A percentile compares a stretch with the other conserved stretches of the same genome.
Conservation (phyloP, 2,888 invertebrate genomes). For the Erannis defoliaria region DNA sequence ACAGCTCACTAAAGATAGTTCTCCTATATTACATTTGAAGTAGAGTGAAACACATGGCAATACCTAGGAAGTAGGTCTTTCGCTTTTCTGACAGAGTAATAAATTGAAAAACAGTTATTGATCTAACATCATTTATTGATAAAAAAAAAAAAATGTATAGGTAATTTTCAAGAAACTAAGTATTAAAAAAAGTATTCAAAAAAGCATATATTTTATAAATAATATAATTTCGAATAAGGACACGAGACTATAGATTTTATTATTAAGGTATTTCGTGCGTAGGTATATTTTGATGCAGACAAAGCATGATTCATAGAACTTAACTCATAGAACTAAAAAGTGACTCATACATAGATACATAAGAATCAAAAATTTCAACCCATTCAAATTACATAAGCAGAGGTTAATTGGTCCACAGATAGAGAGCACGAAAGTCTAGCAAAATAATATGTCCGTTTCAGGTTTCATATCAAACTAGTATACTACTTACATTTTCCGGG, state of each 20-base stretch:
- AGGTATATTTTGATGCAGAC: neutral
- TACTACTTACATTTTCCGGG: neutral
- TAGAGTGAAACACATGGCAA: too few species aligned
- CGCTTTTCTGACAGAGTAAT: neutral
- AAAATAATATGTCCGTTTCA: conserved; percentile 14
- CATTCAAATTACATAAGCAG: conserved; percentile 17
- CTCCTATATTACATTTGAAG: too few species aligned
- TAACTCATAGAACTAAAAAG: conserved; percentile 3
- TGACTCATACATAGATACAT: too few species aligned
- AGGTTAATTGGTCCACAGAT: conserved; percentile 4
- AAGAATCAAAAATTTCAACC: neutral
- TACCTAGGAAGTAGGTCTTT: too few species aligned
- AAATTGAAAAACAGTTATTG: neutral
- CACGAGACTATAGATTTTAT: too few species aligned
- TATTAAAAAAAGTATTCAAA: too few species aligned
- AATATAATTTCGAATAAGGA: neutral
- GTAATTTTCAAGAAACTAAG: too few species aligned
- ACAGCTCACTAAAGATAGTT: too few species aligned
- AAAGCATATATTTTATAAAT: neutral
- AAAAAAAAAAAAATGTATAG: too few species aligned
- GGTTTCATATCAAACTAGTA: conserved; percentile 2
- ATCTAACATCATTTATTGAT: conserved; percentile 1
- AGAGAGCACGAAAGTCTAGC: conserved; percentile 7
- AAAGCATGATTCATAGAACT: too few species aligned
- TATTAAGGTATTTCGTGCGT: too few species aligned